Conservation (phyloP, 1,140 invertebrate genomes). For the Diabrotica virgifera region DNA sequence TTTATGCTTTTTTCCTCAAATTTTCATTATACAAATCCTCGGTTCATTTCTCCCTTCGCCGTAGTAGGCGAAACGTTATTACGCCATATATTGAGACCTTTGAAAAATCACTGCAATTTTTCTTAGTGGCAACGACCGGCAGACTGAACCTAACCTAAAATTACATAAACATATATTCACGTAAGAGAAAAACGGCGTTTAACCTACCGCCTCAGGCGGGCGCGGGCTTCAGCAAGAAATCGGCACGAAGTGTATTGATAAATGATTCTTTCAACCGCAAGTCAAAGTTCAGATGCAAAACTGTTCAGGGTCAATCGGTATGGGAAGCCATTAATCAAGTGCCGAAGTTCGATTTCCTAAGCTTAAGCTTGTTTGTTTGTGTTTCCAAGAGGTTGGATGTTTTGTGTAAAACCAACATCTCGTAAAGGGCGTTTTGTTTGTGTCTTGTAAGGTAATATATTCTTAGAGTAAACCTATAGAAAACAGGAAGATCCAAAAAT, state of each 20-base stretch:
- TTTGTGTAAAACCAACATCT: conserved; percentile 5
- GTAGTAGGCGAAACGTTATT: too few species aligned
- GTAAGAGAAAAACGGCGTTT: conserved; percentile 11
- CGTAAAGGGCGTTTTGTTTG: not conserved
- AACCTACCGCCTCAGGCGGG: conserved; percentile 8
- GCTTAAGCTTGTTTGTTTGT: conserved; percentile 11
- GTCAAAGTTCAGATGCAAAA: conserved; percentile 31
- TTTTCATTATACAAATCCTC: too few species aligned
- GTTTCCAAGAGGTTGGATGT: conserved; percentile 9
- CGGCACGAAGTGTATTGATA: conserved; percentile 20
- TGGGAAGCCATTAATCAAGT: conserved; percentile 27
- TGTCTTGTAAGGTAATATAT: not conserved
- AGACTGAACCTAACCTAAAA: conserved; percentile 24
- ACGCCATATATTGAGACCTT: too few species aligned
- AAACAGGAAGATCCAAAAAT: too few species aligned
- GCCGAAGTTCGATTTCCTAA: conserved; percentile 8
- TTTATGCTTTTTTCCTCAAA: too few species aligned
- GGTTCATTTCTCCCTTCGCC: too few species aligned
- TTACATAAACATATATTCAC: conserved; percentile 22
- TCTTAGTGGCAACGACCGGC: not conserved
- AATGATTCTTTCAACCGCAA: conserved; percentile 24
- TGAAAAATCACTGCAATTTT: too few species aligned
- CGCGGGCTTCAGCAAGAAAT: too few species aligned
- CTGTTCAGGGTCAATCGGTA: conserved; percentile 25
- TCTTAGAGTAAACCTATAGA: too few species aligned